Conservation (phyloP, 2,113 vertebrate genomes). For the Gorsachius goisagi region DNA sequence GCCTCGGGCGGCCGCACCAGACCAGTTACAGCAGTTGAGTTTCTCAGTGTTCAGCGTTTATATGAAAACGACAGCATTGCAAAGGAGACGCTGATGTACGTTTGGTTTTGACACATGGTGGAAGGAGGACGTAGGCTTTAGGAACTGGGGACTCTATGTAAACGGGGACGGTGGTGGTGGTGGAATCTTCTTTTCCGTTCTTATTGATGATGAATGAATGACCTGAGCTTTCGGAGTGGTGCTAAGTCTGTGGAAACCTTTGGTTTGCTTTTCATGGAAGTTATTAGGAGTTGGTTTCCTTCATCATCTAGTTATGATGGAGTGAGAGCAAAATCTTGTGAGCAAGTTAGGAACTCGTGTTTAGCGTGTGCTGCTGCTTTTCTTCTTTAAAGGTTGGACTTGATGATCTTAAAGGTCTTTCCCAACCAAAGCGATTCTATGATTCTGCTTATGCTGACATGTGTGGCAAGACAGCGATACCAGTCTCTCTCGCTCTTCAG, state of each 20-base stretch:
- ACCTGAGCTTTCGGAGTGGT: background rate
- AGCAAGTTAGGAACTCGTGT: background rate
- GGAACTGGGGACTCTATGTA: background rate
- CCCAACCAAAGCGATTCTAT: no score
- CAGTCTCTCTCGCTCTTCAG: background rate
- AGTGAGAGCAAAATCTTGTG: background rate
- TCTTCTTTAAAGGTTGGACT: no score
- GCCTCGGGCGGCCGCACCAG: background rate
- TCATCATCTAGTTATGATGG: accelerated
- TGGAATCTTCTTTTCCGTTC: background rate
- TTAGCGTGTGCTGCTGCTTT: background rate
- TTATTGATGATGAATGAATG: background rate
- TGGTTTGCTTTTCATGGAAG: background rate
- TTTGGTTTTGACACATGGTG: background rate
- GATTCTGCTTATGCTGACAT: background rate
- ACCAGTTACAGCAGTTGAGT: background rate
- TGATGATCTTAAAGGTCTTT: no score
- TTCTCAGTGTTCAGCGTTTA: background rate
- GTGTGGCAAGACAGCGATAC: background rate
- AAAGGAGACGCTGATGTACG: background rate
- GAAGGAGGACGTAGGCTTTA: background rate
- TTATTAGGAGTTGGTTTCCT: background rate
- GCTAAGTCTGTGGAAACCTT: background rate
- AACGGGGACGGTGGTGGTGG: no score
- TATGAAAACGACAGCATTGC: background rate